A percentile compares a stretch with the other conserved stretches of the same genome.
phyloP scores from a whole-genome alignment of 1,140 invertebrate genomes.

The Calephelis nemesis region DNA sequence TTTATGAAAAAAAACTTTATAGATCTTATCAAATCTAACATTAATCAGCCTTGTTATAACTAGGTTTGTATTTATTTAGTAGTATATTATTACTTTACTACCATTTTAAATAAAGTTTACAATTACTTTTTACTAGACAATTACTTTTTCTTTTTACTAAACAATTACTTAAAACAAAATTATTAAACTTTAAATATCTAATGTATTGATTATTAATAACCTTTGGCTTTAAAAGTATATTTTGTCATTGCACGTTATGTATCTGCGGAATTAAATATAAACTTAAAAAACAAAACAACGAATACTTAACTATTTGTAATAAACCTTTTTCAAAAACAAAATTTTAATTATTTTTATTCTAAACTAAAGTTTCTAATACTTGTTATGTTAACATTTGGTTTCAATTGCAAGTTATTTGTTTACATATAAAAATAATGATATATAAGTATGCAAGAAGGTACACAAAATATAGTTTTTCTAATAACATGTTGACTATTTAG shows the following conservation, averaged over 20 bases:
- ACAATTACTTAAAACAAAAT: neutral
- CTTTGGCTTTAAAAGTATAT: constrained; percentile 1
- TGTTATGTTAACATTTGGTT: too few species aligned
- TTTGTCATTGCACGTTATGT: constrained; percentile 7
- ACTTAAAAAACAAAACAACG: neutral
- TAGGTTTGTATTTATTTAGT: too few species aligned
- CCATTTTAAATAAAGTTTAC: too few species aligned
- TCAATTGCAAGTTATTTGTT: neutral
- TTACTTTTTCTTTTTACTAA: too few species aligned
- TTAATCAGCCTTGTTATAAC: too few species aligned
- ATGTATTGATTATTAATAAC: constrained; percentile 6
- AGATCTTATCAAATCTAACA: too few species aligned
- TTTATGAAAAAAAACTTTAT: constrained; percentile 3
- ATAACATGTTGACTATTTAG: neutral
- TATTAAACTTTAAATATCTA: neutral
- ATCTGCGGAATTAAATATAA: neutral
- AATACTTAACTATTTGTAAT: constrained; percentile 7
- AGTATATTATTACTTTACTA: too few species aligned
- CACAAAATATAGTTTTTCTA: constrained; percentile 8
- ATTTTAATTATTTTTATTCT: constrained; percentile 5
- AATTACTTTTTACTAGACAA: too few species aligned
- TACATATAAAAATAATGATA: neutral
- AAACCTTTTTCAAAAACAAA: neutral
- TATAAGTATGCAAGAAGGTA: neutral
- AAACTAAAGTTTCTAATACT: neutral